Evolutionary conservation across 1,140 invertebrate genomes (phyloP).

Genomic region (Brachionus paranguensis): DNA sequence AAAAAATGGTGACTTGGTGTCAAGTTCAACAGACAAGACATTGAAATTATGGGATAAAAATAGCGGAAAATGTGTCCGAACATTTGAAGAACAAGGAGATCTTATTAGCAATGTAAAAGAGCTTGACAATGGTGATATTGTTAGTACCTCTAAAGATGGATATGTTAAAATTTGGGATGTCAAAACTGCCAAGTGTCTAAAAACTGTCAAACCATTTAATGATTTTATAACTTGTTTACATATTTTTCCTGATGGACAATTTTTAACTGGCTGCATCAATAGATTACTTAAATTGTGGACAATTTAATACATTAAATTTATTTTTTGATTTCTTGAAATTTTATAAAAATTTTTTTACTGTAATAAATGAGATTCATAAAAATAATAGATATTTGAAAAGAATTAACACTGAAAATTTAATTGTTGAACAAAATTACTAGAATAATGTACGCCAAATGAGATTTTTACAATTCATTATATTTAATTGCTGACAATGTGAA

Average conservation of each 20-base stretch:
- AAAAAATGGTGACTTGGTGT: not conserved
- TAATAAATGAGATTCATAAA: not conserved
- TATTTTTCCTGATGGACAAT: not conserved
- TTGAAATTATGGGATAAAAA: not conserved
- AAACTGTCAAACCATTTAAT: not conserved
- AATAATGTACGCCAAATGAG: not conserved
- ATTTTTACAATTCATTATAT: no score
- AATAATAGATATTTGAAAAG: no score
- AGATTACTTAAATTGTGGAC: not conserved
- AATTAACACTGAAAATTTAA: no score
- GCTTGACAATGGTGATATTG: not conserved
- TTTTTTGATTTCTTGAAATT: not conserved
- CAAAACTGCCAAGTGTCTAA: not conserved
- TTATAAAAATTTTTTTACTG: not conserved
- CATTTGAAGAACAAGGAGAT: not conserved
- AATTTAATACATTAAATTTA: not conserved
- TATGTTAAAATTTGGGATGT: not conserved
- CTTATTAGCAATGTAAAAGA: not conserved
- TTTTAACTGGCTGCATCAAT: not conserved
- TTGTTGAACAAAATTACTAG: not conserved
- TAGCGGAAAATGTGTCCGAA: not conserved
- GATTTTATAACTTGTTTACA: not conserved
- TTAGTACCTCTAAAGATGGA: not conserved
- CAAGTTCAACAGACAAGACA: not conserved
- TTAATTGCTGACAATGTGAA: no score